Base-by-base conservation (phyloP, 1,140 invertebrate genomes). In the Drosophila truncata region DNA sequence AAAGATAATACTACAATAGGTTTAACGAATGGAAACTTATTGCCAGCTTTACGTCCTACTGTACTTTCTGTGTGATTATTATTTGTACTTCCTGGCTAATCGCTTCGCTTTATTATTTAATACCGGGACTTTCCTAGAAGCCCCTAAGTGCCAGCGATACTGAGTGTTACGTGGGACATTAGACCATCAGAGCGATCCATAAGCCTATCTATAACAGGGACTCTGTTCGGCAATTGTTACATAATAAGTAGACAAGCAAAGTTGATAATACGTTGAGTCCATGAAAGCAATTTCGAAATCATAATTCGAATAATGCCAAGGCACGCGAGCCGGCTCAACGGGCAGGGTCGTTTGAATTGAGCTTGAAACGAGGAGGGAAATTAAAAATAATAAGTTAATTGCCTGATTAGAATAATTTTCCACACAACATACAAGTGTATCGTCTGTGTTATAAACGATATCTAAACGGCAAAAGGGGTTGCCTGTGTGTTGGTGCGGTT, bases 321-420 rank as follows among this genome's bases (percentile, higher is more conserved):
- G 61, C 77, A 87, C 71, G 81, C 73, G 72, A 87, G 65, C 55
- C 31, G 47, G 14, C 18, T 55, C 52, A 55, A 52, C 37, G 47
- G 50, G 37, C 39, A 44, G 75, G 75, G 64, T 55, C 73, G 58
- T 64, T 54, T 33, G 58, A 74, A 63, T 60, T 57, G 42, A 50
- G 78, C 47, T 54, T 61, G 1, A 47, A 54, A 18, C 23, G 42
- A 50, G 29, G 42, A 33, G 67, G 54, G 27, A 62, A 83, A 80
- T 72, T 86, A 71, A 85, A 71, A 85, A 76, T 86, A 91, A 85
- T 90, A 90, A 84, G 77, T 88, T 87, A 87, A 87, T 82, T 90
- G 75, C 79, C 73, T 87, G 66, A 80, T 91, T 86, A 62, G 69
- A 91, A 80, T 80, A 80, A 90, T 85, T 91, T 78, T 59, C 42